These are phyloP conservation scores for Panurus biarmicus DNA, from an alignment of 2,113 vertebrate genomes.

Conservation along the genomic window DNA sequence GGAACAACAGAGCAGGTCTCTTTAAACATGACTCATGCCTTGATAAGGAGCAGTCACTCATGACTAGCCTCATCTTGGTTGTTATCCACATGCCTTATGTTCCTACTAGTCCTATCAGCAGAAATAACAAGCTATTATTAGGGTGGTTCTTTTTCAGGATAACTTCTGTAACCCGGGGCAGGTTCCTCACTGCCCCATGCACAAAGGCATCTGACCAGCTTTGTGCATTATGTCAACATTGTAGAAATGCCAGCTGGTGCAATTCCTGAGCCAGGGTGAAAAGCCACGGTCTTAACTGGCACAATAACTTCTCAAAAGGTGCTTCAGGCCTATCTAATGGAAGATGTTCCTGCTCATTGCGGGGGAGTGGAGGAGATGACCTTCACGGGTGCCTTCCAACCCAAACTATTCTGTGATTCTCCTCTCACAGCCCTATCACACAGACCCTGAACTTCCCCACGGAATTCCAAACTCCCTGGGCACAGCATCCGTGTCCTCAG, in stretches of 20 bases:
- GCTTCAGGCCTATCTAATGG: background rate
- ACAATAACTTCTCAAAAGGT: too few relatives aligned
- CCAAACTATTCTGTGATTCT: fast-evolving
- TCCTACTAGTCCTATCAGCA: background rate
- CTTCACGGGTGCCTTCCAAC: background rate
- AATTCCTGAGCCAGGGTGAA: background rate
- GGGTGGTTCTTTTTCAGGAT: background rate
- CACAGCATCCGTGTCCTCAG: background rate
- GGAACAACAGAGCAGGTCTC: background rate
- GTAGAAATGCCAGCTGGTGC: background rate
- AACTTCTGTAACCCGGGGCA: background rate
- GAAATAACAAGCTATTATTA: background rate
- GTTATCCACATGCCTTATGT: background rate
- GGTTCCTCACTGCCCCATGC: background rate
- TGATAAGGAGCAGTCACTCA: background rate
- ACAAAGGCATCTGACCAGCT: background rate
- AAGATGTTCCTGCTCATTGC: background rate
- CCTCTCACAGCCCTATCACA: background rate
- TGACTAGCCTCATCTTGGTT: background rate
- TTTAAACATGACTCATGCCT: background rate
- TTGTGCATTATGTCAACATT: fast-evolving
- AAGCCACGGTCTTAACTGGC: fast-evolving
- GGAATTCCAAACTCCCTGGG: background rate
- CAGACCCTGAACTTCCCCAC: background rate
- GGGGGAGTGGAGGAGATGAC: background rate